Evolutionary conservation across 2,888 invertebrate species (phyloP).

Genomic region (Imbricaverruca yamaguchii): DNA sequence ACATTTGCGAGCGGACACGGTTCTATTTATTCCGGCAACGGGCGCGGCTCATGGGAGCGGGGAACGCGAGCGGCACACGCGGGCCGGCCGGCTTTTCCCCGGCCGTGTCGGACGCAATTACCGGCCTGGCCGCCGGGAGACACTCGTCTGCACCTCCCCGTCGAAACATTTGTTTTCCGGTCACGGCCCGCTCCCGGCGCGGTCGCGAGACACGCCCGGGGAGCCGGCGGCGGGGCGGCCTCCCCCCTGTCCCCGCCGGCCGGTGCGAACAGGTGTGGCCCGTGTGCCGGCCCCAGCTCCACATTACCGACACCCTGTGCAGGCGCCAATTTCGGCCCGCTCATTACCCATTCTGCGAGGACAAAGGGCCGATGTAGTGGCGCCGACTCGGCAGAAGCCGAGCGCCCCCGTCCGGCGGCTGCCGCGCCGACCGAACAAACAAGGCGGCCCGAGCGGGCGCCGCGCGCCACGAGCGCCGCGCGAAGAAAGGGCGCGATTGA

Average conservation of each 20-base stretch:
- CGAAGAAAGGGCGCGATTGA: not conserved
- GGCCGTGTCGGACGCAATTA: conserved; percentile 49
- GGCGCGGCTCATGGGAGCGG: no score
- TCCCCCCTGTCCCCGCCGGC: not conserved
- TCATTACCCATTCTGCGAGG: not conserved
- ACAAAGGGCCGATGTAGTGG: not conserved
- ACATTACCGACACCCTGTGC: not conserved
- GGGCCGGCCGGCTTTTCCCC: conserved; percentile 33
- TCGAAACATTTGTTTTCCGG: not conserved
- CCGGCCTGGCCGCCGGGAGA: conserved; percentile 46
- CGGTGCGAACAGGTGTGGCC: not conserved
- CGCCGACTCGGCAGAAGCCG: not conserved
- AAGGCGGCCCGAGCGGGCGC: not conserved
- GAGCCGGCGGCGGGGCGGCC: no score
- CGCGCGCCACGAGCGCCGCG: not conserved
- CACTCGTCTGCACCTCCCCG: not conserved
- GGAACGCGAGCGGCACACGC: no score
- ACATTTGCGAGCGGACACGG: no score
- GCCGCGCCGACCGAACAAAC: not conserved
- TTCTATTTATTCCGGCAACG: no score
- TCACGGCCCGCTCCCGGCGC: conserved; percentile 32
- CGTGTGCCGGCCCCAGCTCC: not conserved
- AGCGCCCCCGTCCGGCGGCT: not conserved
- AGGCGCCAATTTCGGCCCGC: not conserved
- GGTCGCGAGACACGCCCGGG: no score